Conservation (phyloP, 1,140 invertebrate species). For the Oryctes rhinoceros region DNA sequence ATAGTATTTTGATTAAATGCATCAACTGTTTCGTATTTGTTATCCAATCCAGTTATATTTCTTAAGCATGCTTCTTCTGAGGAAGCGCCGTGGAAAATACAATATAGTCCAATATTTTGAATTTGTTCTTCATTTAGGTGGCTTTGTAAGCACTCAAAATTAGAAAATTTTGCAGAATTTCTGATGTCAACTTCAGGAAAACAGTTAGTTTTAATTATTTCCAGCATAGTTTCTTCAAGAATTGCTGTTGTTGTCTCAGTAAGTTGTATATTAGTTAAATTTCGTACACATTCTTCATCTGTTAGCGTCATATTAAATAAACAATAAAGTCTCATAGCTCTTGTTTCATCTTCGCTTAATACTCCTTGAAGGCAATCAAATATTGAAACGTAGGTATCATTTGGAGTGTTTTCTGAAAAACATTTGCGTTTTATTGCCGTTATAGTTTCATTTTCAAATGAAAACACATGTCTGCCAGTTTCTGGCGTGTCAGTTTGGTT, state of each 20-base stretch:
- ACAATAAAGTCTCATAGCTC: neutral
- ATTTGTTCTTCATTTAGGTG: no score
- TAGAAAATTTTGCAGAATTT: no score
- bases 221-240: no score
- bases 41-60: neutral
- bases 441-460: neutral
- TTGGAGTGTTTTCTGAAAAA: neutral
- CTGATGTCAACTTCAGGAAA: no score
- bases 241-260: no score
- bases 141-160: no score
- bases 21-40: neutral
- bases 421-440: neutral
- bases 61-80: neutral
- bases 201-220: no score
- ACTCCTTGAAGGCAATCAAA: neutral
- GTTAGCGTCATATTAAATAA: neutral
- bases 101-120: no score
- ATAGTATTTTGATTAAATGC: neutral
- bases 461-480: neutral
- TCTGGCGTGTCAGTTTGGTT: neutral
- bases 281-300: neutral
- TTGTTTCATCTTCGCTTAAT: neutral
- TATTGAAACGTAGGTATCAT: no score
- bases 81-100: neutral
- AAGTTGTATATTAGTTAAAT: neutral